These are phyloP conservation scores for Rhea pennata DNA, from an alignment of 2,113 vertebrate genomes.

Conservation along the genomic window DNA sequence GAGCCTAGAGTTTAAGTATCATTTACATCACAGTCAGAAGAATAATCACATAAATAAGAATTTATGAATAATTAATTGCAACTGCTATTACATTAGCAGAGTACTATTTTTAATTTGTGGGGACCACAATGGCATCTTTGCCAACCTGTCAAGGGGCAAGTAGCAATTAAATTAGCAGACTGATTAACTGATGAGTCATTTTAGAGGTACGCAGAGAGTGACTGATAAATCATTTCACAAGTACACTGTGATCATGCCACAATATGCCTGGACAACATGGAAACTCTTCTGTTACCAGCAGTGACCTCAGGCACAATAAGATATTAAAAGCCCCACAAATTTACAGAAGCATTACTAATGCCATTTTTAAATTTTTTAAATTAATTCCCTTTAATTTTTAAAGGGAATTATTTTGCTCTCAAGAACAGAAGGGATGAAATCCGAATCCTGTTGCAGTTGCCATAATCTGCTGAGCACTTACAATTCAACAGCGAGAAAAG, in stretches of 20 bases:
- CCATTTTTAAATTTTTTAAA: neutral
- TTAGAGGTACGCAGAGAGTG: neutral
- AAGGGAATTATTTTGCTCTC: constrained; percentile 35
- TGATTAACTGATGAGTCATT: constrained; percentile 17
- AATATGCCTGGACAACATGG: neutral
- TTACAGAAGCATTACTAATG: neutral
- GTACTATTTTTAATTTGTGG: constrained; percentile 65
- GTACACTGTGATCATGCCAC: neutral
- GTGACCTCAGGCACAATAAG: neutral
- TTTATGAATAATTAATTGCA: constrained; percentile 76
- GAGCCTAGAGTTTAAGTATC: constrained; percentile 33
- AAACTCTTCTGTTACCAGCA: neutral
- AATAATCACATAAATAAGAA: constrained; percentile 76
- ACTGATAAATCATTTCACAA: neutral
- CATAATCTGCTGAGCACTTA: neutral
- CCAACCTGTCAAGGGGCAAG: neutral
- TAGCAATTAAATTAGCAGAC: constrained; percentile 38
- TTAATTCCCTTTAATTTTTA: neutral
- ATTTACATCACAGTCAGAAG: constrained; percentile 68
- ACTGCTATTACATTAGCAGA: constrained; percentile 45
- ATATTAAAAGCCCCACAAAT: neutral
- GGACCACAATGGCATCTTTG: constrained; percentile 26
- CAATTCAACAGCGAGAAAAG: neutral
- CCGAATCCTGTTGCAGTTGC: constrained; percentile 26
- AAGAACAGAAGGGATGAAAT: constrained; percentile 45